Evolutionary conservation across 2,888 invertebrate genomes (phyloP).

Genomic region (Epinotia nisella): DNA sequence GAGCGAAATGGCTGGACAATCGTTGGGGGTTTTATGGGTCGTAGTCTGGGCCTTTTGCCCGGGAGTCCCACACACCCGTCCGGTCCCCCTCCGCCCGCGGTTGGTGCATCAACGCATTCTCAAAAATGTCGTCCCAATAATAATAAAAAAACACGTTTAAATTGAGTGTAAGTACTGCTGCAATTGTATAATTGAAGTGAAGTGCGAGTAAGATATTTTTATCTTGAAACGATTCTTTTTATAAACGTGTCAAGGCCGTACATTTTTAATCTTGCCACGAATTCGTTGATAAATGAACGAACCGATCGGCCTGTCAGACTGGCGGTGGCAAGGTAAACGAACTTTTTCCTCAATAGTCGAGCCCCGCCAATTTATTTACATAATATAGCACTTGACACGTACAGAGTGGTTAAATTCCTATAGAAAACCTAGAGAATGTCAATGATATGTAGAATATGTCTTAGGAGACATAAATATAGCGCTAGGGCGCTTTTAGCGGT

Average conservation of each 20-base stretch:
- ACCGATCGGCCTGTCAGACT: slow-evolving; percentile 19
- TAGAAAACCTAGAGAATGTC: slow-evolving; percentile 6
- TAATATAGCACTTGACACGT: not conserved
- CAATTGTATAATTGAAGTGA: slow-evolving; percentile 30
- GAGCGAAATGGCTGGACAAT: too few species aligned
- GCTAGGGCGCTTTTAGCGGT: too few species aligned
- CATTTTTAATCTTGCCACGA: slow-evolving; percentile 37
- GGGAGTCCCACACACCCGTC: too few species aligned
- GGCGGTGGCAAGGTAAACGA: slow-evolving; percentile 42
- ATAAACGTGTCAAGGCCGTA: slow-evolving; percentile 43
- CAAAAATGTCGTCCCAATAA: too few species aligned
- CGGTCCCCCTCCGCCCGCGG: too few species aligned
- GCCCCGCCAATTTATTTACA: slow-evolving; percentile 19
- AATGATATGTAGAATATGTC: not conserved
- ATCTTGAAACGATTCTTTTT: slow-evolving; percentile 35
- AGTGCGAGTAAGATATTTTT: slow-evolving; percentile 29
- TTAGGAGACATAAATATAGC: too few species aligned
- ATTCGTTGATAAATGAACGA: slow-evolving; percentile 38
- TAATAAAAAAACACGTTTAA: not conserved
- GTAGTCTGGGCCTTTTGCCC: too few species aligned
- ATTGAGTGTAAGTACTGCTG: not conserved
- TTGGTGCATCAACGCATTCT: too few species aligned
- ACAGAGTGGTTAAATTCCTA: not conserved
- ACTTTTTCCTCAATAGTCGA: slow-evolving; percentile 40
- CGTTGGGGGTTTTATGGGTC: too few species aligned